phyloP scores from a whole-genome alignment of 1,140 invertebrate genomes.

The Ruditapes philippinarum region DNA sequence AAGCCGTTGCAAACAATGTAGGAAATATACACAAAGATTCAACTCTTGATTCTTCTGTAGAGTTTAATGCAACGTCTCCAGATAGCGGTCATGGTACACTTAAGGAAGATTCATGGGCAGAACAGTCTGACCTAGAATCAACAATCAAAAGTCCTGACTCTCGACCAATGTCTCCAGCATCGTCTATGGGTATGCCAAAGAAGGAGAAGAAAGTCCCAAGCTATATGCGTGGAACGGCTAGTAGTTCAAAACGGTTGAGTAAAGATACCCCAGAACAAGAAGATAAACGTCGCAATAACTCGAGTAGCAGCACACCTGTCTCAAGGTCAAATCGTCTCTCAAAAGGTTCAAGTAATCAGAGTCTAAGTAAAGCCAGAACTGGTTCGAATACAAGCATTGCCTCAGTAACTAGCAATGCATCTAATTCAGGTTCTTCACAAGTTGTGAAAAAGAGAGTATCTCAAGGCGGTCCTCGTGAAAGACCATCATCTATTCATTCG shows the following conservation, averaged over 20 bases:
- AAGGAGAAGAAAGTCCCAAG: conserved; percentile 75
- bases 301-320: conserved; percentile 63
- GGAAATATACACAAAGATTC: conserved; percentile 68
- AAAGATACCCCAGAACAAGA: conserved; percentile 62
- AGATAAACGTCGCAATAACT: conserved; percentile 60
- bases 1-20: conserved; percentile 71
- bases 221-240: conserved; percentile 77
- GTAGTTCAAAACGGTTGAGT: conserved; percentile 67
- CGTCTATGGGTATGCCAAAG: conserved; percentile 54
- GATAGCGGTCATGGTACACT: conserved; percentile 79
- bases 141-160: conserved; percentile 59
- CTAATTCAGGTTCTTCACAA: conserved; percentile 54
- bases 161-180: conserved; percentile 59
- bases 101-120: conserved; percentile 79
- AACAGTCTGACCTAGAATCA: conserved; percentile 71
- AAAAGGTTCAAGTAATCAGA: conserved; percentile 59
- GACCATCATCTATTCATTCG: conserved; percentile 62
- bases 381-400: conserved; percentile 76
- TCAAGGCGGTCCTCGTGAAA: conserved; percentile 44
- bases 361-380: conserved; percentile 72
- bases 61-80: conserved; percentile 75
- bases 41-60: conserved; percentile 72
- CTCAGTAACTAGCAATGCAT: conserved; percentile 72
- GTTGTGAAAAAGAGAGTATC: conserved; percentile 38
- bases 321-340: conserved; percentile 60